These are phyloP conservation scores for Haliaeetus leucogaster DNA, from an alignment of 2,113 vertebrate genomes.

Conservation along the genomic window DNA sequence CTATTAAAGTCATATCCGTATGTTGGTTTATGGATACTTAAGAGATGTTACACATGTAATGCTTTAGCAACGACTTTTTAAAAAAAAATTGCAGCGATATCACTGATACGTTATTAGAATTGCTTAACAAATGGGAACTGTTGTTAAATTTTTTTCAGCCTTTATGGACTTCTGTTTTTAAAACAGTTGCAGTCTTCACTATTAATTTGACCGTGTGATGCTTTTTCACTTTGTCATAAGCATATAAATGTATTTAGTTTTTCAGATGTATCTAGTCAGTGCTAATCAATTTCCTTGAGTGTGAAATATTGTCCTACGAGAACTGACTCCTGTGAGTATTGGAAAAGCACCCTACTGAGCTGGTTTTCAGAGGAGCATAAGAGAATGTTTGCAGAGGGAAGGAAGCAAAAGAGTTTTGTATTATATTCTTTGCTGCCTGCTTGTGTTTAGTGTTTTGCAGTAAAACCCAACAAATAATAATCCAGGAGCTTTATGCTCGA, in stretches of 20 bases:
- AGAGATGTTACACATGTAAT: background rate
- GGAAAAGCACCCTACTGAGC: background rate
- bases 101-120: background rate
- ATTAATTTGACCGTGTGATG: background rate
- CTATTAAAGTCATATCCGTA: background rate
- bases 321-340: background rate
- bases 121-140: background rate
- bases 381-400: background rate
- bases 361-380: background rate
- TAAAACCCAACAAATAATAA: background rate
- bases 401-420: background rate
- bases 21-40: background rate
- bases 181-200: background rate
- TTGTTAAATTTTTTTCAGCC: background rate
- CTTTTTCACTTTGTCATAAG: background rate
- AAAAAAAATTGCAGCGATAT: background rate
- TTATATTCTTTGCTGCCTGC: background rate
- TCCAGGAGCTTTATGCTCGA: background rate
- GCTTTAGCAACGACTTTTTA: background rate
- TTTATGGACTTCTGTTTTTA: background rate
- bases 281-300: background rate
- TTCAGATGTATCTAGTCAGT: background rate
- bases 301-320: background rate
- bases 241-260: background rate
- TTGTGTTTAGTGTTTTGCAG: background rate